phyloP scores from a whole-genome alignment of 2,888 invertebrate genomes.

The Epistrophe grossulariae region DNA sequence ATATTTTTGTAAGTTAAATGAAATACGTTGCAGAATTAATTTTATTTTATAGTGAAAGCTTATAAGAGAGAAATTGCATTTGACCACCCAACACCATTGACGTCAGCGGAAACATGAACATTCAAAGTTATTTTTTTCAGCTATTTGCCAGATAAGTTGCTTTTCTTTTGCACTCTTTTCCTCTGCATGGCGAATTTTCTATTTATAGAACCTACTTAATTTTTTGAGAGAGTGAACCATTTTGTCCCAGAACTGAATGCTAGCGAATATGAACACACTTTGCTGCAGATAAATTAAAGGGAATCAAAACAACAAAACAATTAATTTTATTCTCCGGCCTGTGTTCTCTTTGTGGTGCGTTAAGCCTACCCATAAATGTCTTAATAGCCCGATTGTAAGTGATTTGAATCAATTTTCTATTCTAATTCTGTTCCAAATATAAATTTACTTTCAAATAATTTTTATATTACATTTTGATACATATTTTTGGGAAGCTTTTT shows the following conservation, averaged over 20 bases:
- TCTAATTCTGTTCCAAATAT: slow-evolving; percentile 33
- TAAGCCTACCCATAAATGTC: slow-evolving; percentile 9
- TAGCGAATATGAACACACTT: slow-evolving; percentile 44
- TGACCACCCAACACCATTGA: background rate
- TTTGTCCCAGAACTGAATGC: slow-evolving; percentile 8
- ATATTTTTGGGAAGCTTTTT: slow-evolving; percentile 44
- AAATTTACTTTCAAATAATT: slow-evolving; percentile 9
- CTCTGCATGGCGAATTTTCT: slow-evolving; percentile 68
- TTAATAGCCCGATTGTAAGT: slow-evolving; percentile 61
- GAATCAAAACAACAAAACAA: slow-evolving; percentile 72
- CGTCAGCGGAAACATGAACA: slow-evolving; percentile 11
- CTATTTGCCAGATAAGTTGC: slow-evolving; percentile 57
- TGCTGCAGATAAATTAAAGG: slow-evolving; percentile 72
- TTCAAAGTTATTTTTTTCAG: background rate
- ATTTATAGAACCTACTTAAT: slow-evolving; percentile 31
- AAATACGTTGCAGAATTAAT: slow-evolving; percentile 61
- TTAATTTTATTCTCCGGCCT: slow-evolving; percentile 44
- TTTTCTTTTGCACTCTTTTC: slow-evolving; percentile 42
- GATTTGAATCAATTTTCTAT: slow-evolving; percentile 43
- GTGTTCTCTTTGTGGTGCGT: slow-evolving; percentile 38
- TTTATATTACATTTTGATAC: background rate
- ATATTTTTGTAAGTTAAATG: slow-evolving; percentile 61
- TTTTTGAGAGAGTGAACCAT: slow-evolving; percentile 16
- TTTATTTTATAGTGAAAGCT: slow-evolving; percentile 67
- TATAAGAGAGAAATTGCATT: background rate